These are phyloP conservation scores for Caerostris darwini DNA, from an alignment of 1,140 invertebrate species.

Conservation along the genomic window DNA sequence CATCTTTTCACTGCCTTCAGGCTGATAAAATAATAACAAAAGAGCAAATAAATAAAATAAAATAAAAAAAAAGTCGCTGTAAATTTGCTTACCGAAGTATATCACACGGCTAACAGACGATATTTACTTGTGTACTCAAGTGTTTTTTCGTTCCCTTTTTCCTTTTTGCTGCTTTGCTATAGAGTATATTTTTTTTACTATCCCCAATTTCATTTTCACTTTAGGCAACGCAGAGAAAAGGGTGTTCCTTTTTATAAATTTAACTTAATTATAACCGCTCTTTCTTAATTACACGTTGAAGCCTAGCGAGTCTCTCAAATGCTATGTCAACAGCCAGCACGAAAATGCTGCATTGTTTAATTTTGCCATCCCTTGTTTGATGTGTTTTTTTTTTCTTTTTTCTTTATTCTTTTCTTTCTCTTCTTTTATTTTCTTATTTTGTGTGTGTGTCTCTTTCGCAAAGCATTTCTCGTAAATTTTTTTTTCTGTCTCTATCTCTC, in stretches of 20 bases:
- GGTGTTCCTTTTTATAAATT: conserved; percentile 76
- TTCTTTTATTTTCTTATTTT: conserved; percentile 26
- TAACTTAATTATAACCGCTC: conserved; percentile 77
- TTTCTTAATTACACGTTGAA: conserved; percentile 77
- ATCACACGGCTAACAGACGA: conserved; percentile 67
- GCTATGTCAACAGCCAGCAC: conserved; percentile 71
- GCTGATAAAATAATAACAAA: conserved; percentile 75
- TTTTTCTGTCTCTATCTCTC: neutral
- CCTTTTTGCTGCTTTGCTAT: conserved; percentile 8
- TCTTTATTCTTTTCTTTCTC: conserved; percentile 1
- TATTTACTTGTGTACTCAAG: conserved; percentile 77
- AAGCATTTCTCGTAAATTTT: conserved; percentile 10
- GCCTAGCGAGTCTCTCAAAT: conserved; percentile 66
- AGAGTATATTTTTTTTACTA: conserved; percentile 9
- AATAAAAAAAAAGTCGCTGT: conserved; percentile 33
- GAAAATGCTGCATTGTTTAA: conserved; percentile 77
- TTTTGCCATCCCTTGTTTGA: conserved; percentile 75
- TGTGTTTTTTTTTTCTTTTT: conserved; percentile 57
- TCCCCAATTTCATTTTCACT: conserved; percentile 75
- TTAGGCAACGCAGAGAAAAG: conserved; percentile 65
- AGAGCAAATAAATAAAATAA: conserved; percentile 66
- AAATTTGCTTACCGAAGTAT: conserved; percentile 77
- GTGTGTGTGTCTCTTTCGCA: conserved; percentile 31
- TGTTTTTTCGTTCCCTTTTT: conserved; percentile 36
- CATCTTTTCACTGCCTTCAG: conserved; percentile 43